Conservation (phyloP, 2,797 vertebrate genomes). For the Lepilemur ruficaudatus region DNA sequence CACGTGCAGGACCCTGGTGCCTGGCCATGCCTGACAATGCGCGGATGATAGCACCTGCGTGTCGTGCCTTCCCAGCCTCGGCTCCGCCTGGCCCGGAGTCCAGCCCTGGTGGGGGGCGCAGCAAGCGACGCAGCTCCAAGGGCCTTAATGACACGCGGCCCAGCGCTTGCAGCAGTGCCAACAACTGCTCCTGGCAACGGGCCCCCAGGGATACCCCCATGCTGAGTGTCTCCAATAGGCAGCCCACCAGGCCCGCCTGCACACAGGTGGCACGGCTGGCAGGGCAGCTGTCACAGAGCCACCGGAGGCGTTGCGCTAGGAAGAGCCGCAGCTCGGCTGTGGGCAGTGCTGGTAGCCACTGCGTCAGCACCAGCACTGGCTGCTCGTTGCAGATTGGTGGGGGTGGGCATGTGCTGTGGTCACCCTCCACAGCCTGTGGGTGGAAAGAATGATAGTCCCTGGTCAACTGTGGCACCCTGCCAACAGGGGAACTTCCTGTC, state of each 20-base stretch:
- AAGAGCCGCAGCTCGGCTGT: conserved; percentile 91
- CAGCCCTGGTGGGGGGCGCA: conserved; percentile 86
- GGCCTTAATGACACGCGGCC: conserved; percentile 93
- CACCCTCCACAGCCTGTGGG: conserved; percentile 92
- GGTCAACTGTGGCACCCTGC: neutral
- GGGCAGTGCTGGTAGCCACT: conserved; percentile 92
- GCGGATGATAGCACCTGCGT: conserved; percentile 84
- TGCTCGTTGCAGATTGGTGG: conserved; percentile 94
- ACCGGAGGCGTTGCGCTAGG: conserved; percentile 90
- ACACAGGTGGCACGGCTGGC: conserved; percentile 93
- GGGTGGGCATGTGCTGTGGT: conserved; percentile 86
- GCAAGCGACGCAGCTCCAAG: conserved; percentile 90
- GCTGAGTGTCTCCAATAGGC: conserved; percentile 88
- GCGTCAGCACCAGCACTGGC: conserved; percentile 92
- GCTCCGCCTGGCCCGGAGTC: conserved; percentile 85
- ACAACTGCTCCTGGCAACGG: conserved; percentile 90
- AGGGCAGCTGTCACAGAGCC: conserved; percentile 91
- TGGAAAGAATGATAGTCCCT: neutral
- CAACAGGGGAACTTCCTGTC: neutral
- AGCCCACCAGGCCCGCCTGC: conserved; percentile 93
- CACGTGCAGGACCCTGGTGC: conserved; percentile 86
- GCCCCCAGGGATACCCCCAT: conserved; percentile 84
- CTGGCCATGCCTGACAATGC: conserved; percentile 93
- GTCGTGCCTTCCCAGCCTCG: conserved; percentile 10
- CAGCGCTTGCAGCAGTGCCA: conserved; percentile 91